Evolutionary conservation across 2,113 vertebrate species (phyloP).

Genomic region (Castor canadensis): DNA sequence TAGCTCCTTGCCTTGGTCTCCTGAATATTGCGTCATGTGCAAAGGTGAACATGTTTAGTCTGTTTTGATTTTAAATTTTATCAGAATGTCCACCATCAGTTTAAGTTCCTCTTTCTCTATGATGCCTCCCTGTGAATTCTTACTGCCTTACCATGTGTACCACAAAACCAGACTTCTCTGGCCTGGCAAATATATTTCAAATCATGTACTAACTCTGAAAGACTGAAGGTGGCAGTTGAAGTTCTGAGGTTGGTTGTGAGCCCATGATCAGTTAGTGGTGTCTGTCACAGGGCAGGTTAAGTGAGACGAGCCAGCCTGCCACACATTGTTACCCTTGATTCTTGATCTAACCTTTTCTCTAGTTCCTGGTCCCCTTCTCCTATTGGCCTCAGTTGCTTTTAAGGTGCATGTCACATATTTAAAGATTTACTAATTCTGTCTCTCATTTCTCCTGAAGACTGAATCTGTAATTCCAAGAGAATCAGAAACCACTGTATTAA

Average conservation of each 20-base stretch:
- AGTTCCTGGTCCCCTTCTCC: no score
- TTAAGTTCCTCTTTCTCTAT: neutral
- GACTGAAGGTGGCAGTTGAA: neutral
- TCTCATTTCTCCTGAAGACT: neutral
- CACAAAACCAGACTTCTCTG: neutral
- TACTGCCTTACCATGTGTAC: neutral
- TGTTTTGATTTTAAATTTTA: conserved; percentile 29
- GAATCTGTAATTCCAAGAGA: conserved; percentile 2
- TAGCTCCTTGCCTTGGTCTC: neutral
- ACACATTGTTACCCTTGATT: neutral
- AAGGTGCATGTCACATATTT: neutral
- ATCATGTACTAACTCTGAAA: neutral
- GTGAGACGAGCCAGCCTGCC: rapidly evolving
- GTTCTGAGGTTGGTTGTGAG: neutral
- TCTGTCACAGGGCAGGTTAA: neutral
- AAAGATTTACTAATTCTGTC: neutral
- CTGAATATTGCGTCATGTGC: neutral
- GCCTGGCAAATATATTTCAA: neutral
- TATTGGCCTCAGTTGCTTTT: neutral
- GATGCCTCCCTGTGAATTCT: neutral
- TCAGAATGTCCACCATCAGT: neutral
- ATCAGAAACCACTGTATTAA: neutral
- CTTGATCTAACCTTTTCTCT: no score
- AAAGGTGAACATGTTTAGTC: neutral
- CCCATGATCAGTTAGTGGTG: neutral